Base-by-base conservation (phyloP, 1,140 invertebrate genomes). In the Drosophila guanche region DNA sequence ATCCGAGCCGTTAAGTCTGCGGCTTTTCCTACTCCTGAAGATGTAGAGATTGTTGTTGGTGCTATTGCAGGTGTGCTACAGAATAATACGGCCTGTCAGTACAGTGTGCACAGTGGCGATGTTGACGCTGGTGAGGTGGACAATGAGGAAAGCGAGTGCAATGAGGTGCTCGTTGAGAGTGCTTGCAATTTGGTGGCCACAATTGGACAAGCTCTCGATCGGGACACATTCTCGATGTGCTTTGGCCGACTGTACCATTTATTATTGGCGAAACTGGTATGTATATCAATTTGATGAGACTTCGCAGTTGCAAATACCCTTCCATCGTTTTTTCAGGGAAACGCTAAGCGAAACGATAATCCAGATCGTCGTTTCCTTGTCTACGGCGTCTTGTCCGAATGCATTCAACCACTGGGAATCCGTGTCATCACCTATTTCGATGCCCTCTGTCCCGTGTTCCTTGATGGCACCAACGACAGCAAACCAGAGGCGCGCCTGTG, bases 101-200 rank as follows among this genome's bases (percentile, higher is more conserved):
- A 90, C 14, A 80, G 91, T 47, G 92, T 91, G 10, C 85, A 71
- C 0, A 65, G 57, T 40, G 6, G 7, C 7, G 27, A 2, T 8
- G 68, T 42, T 48, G 92, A 92, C 25, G 94, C 94, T 14, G 94
- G 93, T 1, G 93, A 94, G 52, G 94, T 96, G 76, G 95, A 95
- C 3, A 94, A 95, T 90, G 95, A 96, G 27, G 95, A 96, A 76
- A 95, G 95, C 5, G 96, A 97, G 92, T 94, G 94, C 76, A 95
- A 96, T 57, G 94, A 95, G 75, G 91, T 95, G 79, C 90, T 97
- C 23, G 90, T 96, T 37, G 95, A 97, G 90, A 95, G 93, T 77
- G 95, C 95, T 14, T 95, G 95, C 22, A 95, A 96, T 80, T 92
- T 97, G 22, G 92, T 97, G n/a, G 94, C 95, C 1, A 92, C 93